Conservation (phyloP, 2,113 vertebrate species). For the Pomatostomus ruficeps region DNA sequence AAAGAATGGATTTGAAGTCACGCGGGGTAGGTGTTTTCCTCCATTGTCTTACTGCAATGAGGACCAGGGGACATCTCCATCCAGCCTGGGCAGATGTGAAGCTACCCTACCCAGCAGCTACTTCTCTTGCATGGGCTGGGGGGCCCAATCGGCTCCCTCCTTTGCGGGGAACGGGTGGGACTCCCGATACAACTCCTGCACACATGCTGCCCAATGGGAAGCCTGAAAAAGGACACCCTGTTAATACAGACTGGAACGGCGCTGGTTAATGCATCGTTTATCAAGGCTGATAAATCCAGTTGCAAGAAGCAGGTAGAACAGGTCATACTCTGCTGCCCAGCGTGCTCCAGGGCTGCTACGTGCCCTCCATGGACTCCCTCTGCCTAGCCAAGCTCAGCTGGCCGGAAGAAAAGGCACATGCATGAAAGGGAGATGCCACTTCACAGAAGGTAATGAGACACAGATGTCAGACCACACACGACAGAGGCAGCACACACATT, state of each 20-base stretch:
- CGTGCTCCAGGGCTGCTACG: neutral
- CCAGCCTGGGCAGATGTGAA: neutral
- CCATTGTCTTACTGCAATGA: fast-evolving
- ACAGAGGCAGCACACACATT: neutral
- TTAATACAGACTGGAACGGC: neutral
- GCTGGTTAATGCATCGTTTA: neutral
- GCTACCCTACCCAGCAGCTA: neutral
- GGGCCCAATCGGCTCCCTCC: neutral
- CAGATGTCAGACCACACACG: constrained; percentile 19
- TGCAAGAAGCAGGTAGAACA: neutral
- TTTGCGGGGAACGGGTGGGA: neutral
- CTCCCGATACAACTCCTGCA: neutral
- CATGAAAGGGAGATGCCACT: neutral
- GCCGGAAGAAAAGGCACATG: neutral
- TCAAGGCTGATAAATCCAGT: neutral
- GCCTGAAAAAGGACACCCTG: neutral
- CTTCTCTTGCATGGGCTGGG: neutral
- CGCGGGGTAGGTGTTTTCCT: neutral
- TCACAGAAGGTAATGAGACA: neutral
- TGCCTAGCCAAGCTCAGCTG: neutral
- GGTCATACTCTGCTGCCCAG: neutral
- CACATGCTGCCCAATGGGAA: fast-evolving
- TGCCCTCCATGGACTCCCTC: neutral
- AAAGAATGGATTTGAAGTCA: neutral
- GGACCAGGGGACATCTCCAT: neutral